A percentile compares a stretch with the other conserved stretches of the same genome.
phyloP scores from a whole-genome alignment of 2,888 invertebrate species.

The Ferdinandea cuprea region DNA sequence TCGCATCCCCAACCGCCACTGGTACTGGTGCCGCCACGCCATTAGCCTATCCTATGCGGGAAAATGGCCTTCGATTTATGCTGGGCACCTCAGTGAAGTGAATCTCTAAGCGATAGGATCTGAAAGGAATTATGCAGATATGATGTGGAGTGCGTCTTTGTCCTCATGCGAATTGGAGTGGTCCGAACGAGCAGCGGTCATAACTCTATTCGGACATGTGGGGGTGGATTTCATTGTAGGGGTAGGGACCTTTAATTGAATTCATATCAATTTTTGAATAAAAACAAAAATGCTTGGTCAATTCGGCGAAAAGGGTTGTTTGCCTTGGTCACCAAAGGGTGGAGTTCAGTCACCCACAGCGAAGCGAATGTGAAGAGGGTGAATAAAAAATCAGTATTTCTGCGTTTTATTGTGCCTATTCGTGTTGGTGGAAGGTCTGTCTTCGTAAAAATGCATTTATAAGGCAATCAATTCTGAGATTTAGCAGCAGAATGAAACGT shows the following conservation, averaged over 20 bases:
- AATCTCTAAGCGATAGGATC: constrained; percentile 59
- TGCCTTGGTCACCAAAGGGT: neutral
- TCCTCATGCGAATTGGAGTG: neutral
- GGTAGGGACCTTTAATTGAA: constrained; percentile 56
- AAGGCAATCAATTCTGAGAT: too few species aligned
- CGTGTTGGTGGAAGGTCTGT: neutral
- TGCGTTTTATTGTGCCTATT: neutral
- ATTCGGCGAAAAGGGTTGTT: neutral
- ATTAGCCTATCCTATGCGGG: constrained; percentile 31
- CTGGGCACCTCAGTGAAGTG: constrained; percentile 47
- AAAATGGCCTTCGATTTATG: constrained; percentile 55
- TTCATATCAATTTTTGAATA: constrained; percentile 46
- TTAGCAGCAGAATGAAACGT: too few species aligned
- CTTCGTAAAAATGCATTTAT: too few species aligned
- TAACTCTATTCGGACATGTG: constrained; percentile 32
- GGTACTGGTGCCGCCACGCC: neutral
- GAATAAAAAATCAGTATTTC: too few species aligned
- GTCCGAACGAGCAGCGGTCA: constrained; percentile 1
- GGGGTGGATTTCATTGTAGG: constrained; percentile 12
- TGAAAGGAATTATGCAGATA: constrained; percentile 68
- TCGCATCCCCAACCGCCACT: constrained; percentile 56
- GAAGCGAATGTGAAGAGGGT: too few species aligned
- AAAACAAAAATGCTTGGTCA: neutral
- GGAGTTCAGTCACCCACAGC: neutral
- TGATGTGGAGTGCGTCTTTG: constrained; percentile 55